Evolutionary conservation across 2,797 vertebrate species (phyloP), one percentile per base, ranked within the genome.

Genomic region (Tapirus indicus): DNA sequence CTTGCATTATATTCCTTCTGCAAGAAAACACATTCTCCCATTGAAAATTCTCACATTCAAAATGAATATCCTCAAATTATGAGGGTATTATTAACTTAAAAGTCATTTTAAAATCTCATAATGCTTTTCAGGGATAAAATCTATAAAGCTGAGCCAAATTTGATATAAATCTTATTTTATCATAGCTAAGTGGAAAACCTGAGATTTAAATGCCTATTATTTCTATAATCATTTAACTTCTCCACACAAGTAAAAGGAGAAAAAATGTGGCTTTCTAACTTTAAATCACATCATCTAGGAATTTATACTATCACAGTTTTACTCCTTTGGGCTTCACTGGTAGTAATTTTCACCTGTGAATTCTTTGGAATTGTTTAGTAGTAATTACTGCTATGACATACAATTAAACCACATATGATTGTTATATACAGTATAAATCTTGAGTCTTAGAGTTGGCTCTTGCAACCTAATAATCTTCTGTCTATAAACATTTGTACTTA

Each of bases 191-290:
- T 95, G 69, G 38, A 94, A 97, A 98, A 94, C 14, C 54, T 88
- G 64, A 94, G 60, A 97, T 97, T 75, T 86, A 97, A 97, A 98
- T 93, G 71, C 2, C 35, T 75, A 44, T 62, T 80, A 79, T 96
- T 97, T 96, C 92, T 82, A 71, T 83, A 93, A 60, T 96, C 87
- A 38, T 54, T 96, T 88, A 56, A 83, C 58, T 95, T 95, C 83
- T 97, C 91, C 84, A 35, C 87, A 95, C 92, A 97, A 94, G 66
- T 41, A 95, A 92, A 84, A 85, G 29, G 49, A 84, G 84, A 93
- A 97, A 97, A 69, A 97, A 95, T 89, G 41, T 49, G 56, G 98
- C 96, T 97, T 97, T 97, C 95, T 92, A 90, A 78, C 47, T 97
- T 97, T 78, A 97, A 97, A 92, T 49, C 66, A 71, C 9, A 60